Evolutionary conservation across 2,113 vertebrate genomes (phyloP).

Genomic region (Cyanoramphus novaezelandiae): DNA sequence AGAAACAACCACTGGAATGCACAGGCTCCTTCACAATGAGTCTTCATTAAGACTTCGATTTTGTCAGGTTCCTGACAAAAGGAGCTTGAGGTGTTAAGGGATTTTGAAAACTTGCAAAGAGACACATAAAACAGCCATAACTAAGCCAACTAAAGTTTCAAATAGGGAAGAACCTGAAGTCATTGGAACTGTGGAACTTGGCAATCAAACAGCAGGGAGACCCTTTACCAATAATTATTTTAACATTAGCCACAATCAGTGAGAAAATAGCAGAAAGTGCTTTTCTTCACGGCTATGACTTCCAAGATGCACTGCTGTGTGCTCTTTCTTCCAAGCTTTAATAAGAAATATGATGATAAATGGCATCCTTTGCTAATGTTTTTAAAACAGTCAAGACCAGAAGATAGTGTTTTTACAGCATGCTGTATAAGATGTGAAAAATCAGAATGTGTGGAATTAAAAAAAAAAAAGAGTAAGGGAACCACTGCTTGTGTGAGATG

Average conservation of each 20-base stretch:
- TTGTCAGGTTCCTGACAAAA: background rate
- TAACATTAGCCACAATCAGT: slow-evolving; percentile 64
- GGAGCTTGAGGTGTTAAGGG: background rate
- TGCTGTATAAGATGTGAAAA: background rate
- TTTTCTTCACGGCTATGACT: slow-evolving; percentile 64
- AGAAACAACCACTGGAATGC: background rate
- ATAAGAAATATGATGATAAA: slow-evolving; percentile 72
- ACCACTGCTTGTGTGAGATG: background rate
- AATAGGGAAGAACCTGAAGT: slow-evolving; percentile 33
- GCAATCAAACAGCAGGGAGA: slow-evolving; percentile 56
- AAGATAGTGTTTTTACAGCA: slow-evolving; percentile 26
- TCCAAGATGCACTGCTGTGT: slow-evolving; percentile 64
- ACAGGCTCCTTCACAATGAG: background rate
- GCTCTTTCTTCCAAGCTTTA: slow-evolving; percentile 67
- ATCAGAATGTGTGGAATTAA: background rate
- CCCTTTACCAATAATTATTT: slow-evolving; percentile 71
- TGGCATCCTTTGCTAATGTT: slow-evolving; percentile 51
- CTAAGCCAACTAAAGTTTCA: background rate
- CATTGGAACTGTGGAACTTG: slow-evolving; percentile 5
- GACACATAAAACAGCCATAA: background rate
- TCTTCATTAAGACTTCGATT: slow-evolving; percentile 53
- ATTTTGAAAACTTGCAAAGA: slow-evolving; percentile 18
- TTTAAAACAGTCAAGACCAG: slow-evolving; percentile 58
- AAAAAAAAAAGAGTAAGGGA: background rate
- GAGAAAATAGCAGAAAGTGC: slow-evolving; percentile 56